Evolutionary conservation across 2,888 invertebrate genomes (phyloP).

Genomic region (Euspilapteryx auroguttella): DNA sequence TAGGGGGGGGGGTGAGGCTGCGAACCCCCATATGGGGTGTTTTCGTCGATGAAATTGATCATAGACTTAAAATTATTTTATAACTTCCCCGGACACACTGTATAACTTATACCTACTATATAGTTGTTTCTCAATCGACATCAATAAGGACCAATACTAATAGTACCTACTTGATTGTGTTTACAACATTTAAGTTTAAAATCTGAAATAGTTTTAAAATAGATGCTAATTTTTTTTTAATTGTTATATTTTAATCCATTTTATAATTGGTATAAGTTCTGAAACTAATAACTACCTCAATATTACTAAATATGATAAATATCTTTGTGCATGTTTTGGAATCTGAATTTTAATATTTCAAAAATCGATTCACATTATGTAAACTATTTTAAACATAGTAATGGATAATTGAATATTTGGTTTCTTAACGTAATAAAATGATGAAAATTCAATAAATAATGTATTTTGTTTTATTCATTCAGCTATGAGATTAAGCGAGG

Average conservation of each 20-base stretch:
- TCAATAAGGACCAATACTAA: too few species aligned
- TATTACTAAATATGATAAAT: conserved; percentile 58
- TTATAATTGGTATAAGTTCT: conserved; percentile 59
- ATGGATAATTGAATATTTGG: conserved; percentile 54
- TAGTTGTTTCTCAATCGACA: too few species aligned
- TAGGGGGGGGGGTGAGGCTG: too few species aligned
- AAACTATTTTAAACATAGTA: conserved; percentile 49
- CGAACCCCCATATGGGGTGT: too few species aligned
- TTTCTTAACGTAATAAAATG: conserved; percentile 59
- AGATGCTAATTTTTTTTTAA: too few species aligned
- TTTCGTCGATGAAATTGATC: too few species aligned
- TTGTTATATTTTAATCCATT: conserved; percentile 53
- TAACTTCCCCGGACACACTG: too few species aligned
- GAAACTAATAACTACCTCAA: conserved; percentile 62
- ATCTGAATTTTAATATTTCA: conserved; percentile 33
- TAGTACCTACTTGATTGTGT: too few species aligned
- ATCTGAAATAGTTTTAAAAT: too few species aligned
- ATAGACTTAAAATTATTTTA: too few species aligned
- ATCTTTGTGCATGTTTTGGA: conserved; percentile 59
- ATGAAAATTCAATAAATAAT: conserved; percentile 30
- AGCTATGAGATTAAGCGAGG: background rate
- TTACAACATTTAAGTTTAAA: too few species aligned
- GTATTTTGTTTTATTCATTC: conserved; percentile 12
- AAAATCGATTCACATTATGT: conserved; percentile 48
- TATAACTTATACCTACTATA: too few species aligned